phyloP scores from a whole-genome alignment of 2,888 invertebrate genomes.

The Tipula lateralis region DNA sequence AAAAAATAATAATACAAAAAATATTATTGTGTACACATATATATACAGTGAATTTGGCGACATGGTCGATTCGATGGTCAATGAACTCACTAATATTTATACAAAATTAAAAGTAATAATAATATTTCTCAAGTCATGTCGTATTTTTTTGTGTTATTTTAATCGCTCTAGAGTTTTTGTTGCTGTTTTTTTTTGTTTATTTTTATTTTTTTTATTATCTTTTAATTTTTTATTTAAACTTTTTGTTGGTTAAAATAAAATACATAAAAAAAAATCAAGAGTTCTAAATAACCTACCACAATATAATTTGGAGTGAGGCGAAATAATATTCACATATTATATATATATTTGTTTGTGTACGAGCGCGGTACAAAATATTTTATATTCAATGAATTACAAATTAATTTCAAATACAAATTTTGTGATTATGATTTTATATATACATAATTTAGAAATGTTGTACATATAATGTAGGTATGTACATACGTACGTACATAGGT shows the following conservation, averaged over 20 bases:
- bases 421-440: not conserved
- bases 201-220: not conserved
- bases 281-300: conserved; percentile 27
- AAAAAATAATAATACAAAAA: conserved; percentile 25
- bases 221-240: conserved; percentile 25
- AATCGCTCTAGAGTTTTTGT: conserved; percentile 28
- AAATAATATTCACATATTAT: not conserved
- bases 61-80: conserved; percentile 28
- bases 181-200: not conserved
- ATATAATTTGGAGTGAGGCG: conserved; percentile 25
- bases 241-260: conserved; percentile 27
- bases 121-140: conserved; percentile 28
- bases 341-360: not conserved
- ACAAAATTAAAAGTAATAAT: conserved; percentile 24
- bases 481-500: not conserved
- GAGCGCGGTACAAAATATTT: not conserved
- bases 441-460: not conserved
- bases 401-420: not conserved
- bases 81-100: conserved; percentile 25
- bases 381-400: not conserved
- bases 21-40: conserved; percentile 27
- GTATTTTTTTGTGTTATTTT: conserved; percentile 27
- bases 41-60: conserved; percentile 26
- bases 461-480: not conserved
- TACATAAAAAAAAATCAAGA: conserved; percentile 19